Evolutionary conservation across 1,140 invertebrate species (phyloP), one percentile per base, ranked within the genome.

Genomic region (Drepana arcuata): DNA sequence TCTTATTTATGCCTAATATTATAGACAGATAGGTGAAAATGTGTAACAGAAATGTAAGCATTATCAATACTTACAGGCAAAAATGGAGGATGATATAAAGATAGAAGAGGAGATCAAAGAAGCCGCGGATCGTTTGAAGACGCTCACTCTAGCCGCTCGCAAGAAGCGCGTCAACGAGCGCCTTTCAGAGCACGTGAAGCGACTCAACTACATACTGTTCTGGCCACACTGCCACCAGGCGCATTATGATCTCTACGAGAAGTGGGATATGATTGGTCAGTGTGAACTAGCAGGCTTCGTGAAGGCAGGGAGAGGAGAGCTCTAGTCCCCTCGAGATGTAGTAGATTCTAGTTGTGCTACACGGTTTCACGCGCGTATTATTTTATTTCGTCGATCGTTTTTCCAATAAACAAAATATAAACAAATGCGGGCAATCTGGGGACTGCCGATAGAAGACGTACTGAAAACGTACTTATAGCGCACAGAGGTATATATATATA

Each of bases 221-320:
- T 83, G 70, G 68, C 78, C 78, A 0, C 73, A 79, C 30, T 75
- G 71, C 38, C 75, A 79, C 21, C 44, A 75, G n/a, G 78, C 78
- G 1, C 75, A 80, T 32, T 71, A 62, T 36, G 78, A 80, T 32
- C 31, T 80, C 3, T 83, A 83, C 28, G 75, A 79, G 35, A 80
- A 77, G 23, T 82, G 75, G 78, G 75, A 80, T 47, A 7, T 46
- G 1, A 46, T 75, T 13, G 74, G 78, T 82, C 18, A 63, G 72
- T 45, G 3, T 16, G 18, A 21, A 21, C 18, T 4, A 21, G 18
- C 4, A 5, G 9, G 18, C 4, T 21, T 5, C 9, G 18, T 21
- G 4, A 9, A 21, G 9, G 4, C 18, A 21, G 9, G 9, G 4
- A 9, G 4, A 21, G 9, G 4, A 21, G 18, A 9, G 18, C 18